Evolutionary conservation across 2,113 vertebrate genomes (phyloP).

Genomic region (Oenanthe oenanthe): DNA sequence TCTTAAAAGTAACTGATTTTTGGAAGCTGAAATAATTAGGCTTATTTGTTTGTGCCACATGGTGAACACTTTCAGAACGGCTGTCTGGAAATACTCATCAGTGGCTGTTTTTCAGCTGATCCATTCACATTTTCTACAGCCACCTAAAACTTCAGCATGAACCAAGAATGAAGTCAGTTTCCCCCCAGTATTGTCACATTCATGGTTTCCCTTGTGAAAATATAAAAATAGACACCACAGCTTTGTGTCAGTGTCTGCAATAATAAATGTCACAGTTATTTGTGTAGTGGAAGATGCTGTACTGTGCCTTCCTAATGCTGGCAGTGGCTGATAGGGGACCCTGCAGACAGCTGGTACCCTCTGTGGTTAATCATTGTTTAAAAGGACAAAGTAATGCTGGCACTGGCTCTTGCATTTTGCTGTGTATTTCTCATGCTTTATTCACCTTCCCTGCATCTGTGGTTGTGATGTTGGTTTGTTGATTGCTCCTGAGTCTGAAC

Average conservation of each 20-base stretch:
- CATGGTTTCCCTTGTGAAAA: background rate
- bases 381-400: background rate
- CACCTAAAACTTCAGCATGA: background rate
- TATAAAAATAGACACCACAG: background rate
- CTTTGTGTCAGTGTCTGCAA: background rate
- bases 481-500: background rate
- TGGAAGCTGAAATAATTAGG: background rate
- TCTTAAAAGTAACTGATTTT: background rate
- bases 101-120: background rate
- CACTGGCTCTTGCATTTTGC: background rate
- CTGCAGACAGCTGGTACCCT: background rate
- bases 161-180: background rate
- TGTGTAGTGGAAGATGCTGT: accelerated
- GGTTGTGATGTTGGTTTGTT: background rate
- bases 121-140: background rate
- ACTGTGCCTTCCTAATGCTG: background rate
- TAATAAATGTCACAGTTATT: background rate
- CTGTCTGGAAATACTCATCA: background rate
- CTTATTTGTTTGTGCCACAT: background rate
- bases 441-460: background rate
- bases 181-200: background rate
- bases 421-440: background rate
- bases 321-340: background rate
- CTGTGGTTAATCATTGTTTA: background rate
- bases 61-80: background rate